Evolutionary conservation across 2,113 vertebrate genomes (phyloP).

Genomic region (Micronycteris hirsuta): DNA sequence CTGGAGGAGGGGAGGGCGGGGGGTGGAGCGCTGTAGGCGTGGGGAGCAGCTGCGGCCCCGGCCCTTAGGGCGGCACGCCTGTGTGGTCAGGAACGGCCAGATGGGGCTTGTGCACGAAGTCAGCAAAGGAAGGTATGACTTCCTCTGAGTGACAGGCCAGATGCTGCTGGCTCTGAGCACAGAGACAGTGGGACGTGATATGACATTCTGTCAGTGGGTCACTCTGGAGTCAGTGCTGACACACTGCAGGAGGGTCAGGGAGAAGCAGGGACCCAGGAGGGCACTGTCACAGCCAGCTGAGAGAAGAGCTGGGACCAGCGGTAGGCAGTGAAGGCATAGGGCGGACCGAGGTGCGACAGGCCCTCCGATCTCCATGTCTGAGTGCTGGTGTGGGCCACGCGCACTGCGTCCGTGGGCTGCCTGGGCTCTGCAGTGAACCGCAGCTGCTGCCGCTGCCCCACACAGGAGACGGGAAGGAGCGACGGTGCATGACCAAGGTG

Average conservation of each 20-base stretch:
- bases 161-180: background rate
- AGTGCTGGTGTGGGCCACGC: background rate
- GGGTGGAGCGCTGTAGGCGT: background rate
- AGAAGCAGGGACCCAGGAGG: background rate
- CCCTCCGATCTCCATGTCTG: no score
- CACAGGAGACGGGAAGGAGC: accelerated
- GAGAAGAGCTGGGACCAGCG: background rate
- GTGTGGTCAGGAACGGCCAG: accelerated
- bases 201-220: no score
- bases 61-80: accelerated
- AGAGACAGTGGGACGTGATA: no score
- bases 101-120: accelerated
- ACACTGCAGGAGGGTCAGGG: background rate
- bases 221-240: background rate
- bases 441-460: accelerated
- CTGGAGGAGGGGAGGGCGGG: accelerated
- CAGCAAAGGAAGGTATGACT: background rate
- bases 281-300: no score
- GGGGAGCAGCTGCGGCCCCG: accelerated
- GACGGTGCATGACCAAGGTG: accelerated
- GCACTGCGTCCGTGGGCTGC: no score
- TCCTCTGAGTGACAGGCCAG: background rate
- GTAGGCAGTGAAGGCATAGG: accelerated
- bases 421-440: no score
- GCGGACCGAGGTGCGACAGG: background rate